Base-by-base conservation (phyloP, 2,797 vertebrate species). In the Micrastur ruficollis region DNA sequence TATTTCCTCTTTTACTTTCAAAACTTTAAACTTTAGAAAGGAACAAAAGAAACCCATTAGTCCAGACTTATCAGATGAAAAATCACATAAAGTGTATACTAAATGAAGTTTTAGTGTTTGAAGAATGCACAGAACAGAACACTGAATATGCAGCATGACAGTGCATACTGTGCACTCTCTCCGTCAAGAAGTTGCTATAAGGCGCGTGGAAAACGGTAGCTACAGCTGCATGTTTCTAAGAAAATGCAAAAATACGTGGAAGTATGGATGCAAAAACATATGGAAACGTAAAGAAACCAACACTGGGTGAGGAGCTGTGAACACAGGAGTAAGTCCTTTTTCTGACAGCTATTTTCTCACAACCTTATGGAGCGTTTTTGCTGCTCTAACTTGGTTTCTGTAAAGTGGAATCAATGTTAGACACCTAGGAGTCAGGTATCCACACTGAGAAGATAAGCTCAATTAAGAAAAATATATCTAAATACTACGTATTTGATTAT, bases 391-490 rank as follows among this genome's bases (percentile, higher is more conserved):
- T 55, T 88, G 36, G 61, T 89, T 89, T 87, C 90, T 86, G 2
- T 53, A 6, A 85, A 95, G 74, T 66, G 73, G 93, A 93, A 73
- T 73, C 81, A 47, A 23, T 12, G 56, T 65, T 44, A 73, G 67
- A 83, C 84, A 89, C 79, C 52, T 70, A 22, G 27, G 55, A 87
- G 53, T 89, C 81, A 74, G 65, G 67, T 47, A 58, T 29, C 47
- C 8, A 1, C 72, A 62, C 4, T 2, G 36, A 71, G 49, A 59
- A 94, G 92, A 52, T 86, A 93, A 96, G 27, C 5, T 59, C 81
- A 75, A 66, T 90, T 81, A 93, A 87, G 75, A 89, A 96, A 97
- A 95, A 88, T 16, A 74, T 32, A 81, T 47, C 65, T 81, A 81
- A 92, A 90, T 75, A 61, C 29, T 78, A 89, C 22, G 36, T 61